These are phyloP conservation scores for Drosophila lutescens DNA, from an alignment of 2,888 invertebrate species.

Conservation along the genomic window DNA sequence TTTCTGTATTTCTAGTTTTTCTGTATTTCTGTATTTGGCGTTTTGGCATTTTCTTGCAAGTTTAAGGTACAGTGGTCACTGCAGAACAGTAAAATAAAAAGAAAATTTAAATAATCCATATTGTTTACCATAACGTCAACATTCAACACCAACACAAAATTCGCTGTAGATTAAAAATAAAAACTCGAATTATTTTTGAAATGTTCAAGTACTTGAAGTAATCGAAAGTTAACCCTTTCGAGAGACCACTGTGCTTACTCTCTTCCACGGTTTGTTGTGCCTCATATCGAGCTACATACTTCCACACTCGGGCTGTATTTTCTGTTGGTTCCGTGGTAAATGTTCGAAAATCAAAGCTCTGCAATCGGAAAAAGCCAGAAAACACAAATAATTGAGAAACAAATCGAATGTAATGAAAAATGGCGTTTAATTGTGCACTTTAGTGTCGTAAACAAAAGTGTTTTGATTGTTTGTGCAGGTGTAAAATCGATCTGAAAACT, in stretches of 20 bases:
- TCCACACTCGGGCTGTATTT: constrained; percentile 15
- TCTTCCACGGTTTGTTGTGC: constrained; percentile 2
- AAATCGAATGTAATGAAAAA: constrained; percentile 10
- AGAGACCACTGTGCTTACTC: background rate
- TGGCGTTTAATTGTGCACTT: constrained; percentile 1
- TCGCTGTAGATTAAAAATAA: background rate
- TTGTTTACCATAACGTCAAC: background rate
- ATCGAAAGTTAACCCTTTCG: background rate
- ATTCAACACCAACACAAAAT: background rate
- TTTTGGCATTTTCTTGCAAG: background rate
- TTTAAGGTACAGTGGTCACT: background rate
- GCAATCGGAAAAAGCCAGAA: constrained; percentile 1
- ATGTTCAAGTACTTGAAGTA: fast-evolving
- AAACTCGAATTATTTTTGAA: background rate
- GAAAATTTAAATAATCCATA: background rate
- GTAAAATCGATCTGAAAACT: constrained; percentile 47
- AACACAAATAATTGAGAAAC: background rate
- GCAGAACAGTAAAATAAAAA: background rate
- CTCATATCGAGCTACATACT: background rate
- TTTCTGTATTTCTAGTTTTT: too few species aligned
- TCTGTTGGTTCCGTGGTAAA: constrained; percentile 17
- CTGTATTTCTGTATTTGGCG: background rate
- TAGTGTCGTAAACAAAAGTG: constrained; percentile 30
- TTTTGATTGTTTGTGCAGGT: constrained; percentile 57
- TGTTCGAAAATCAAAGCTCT: constrained; percentile 12